Evolutionary conservation across 2,888 invertebrate genomes (phyloP), one percentile per base, ranked within the genome.

Genomic region (Eupithecia pulchellata): DNA sequence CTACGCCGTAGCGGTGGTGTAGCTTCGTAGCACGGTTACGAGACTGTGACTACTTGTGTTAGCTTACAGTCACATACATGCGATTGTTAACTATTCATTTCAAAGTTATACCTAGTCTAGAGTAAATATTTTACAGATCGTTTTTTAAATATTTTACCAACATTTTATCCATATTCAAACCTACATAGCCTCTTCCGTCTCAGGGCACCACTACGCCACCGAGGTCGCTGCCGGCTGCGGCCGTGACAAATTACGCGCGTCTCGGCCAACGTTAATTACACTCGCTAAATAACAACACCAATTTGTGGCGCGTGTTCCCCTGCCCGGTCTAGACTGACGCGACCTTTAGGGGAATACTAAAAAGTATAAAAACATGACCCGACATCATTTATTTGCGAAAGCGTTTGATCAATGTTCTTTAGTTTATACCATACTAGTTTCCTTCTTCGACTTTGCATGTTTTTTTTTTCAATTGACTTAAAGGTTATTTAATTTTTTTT

Each of bases 261-360:
- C 84, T 83, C 80, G 83, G 81, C 80, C 78, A 81, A 77, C 84
- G 85, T 84, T 87, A 85, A 87, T 85, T 87, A 83, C 83, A 79
- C 79, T 74, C 78, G 80, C 78, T 81, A 85, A 86, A 85, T 80
- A 79, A 75, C 74, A 74, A 70, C 77, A 66, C 72, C 74, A 74
- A 76, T 65, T 73, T 75, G 75, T 74, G 70, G 72, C 66, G 71
- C 69, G 63, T 77, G 77, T 71, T 63, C 68, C 68, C 69, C 67
- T 71, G 69, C 75, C 75, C 69, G 64, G 78, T 78, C 77, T 78
- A 78, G 77, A 78, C 72, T 58, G 69, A 66, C 61, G 60, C 70
- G 55, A 64, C 58, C 34, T 57, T 69, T 68, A 58, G 62, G 72
- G 72, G 61, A 64, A 71, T 61, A n/a, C 9, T n/a, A 32, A 60